Conservation (phyloP, 2,888 invertebrate genomes). For the Branchipolynoe longqiensis region DNA sequence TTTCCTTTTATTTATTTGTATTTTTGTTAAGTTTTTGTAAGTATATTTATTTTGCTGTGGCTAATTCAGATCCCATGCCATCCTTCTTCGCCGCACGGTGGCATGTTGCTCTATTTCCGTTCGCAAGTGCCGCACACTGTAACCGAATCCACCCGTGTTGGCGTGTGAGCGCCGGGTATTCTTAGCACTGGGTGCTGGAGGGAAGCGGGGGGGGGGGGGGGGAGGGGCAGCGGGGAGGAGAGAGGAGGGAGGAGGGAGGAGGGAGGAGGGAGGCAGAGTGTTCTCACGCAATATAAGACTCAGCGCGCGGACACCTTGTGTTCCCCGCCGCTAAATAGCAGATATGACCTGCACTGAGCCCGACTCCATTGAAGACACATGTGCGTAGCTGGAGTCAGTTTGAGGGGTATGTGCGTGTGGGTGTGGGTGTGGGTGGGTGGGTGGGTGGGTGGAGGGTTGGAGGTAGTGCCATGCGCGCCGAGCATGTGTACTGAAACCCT, state of each 20-base stretch:
- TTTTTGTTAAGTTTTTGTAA: neutral
- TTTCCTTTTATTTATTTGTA: too few relatives aligned
- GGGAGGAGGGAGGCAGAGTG: neutral
- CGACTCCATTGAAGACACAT: conserved; percentile 13
- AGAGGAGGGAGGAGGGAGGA: neutral
- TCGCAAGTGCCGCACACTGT: neutral
- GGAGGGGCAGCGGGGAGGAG: neutral
- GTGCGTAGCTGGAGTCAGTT: neutral
- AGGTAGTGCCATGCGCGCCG: neutral
- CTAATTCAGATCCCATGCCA: too few relatives aligned
- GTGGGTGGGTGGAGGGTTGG: neutral
- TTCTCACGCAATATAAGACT: too few relatives aligned
- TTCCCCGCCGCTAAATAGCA: conserved; percentile 32
- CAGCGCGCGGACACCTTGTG: neutral
- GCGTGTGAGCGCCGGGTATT: conserved; percentile 22
- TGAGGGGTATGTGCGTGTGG: neutral
- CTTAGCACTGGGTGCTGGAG: neutral
- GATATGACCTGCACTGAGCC: conserved; percentile 19
- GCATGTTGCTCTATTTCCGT: conserved; percentile 19
- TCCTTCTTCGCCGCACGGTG: too few relatives aligned
- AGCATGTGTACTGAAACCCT: too few relatives aligned
- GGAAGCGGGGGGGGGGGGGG: neutral
- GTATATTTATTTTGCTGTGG: neutral
- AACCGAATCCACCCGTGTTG: conserved; percentile 10
- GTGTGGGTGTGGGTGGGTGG: neutral